phyloP scores from a whole-genome alignment of 2,113 vertebrate species.

The Pomatostomus ruficeps region DNA sequence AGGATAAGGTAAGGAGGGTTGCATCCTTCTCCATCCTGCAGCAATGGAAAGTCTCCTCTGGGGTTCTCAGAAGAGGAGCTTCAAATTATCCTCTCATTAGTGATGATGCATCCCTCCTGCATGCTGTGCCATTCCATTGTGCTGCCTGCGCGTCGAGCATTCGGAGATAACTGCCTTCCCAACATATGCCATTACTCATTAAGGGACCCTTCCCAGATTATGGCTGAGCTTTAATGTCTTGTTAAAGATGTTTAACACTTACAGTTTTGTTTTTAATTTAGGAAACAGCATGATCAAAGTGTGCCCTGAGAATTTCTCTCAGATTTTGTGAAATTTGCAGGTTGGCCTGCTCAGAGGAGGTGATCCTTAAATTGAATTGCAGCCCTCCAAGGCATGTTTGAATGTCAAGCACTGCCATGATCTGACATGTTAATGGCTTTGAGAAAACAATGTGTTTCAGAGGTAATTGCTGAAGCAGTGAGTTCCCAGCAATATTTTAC shows the following conservation, averaged over 20 bases:
- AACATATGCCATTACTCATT: constrained; percentile 99
- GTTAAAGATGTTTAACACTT: constrained; percentile 99
- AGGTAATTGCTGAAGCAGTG: constrained; percentile 78
- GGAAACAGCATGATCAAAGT: constrained; percentile 79
- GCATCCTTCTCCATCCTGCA: constrained; percentile 60
- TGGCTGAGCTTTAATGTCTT: constrained; percentile 93
- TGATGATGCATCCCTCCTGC: constrained; percentile 90
- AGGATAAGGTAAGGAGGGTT: constrained; percentile 36
- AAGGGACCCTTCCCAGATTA: constrained; percentile 88
- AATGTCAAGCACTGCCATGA: constrained; percentile 77
- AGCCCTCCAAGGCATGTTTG: constrained; percentile 78
- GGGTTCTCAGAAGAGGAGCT: constrained; percentile 77
- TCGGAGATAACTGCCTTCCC: constrained; percentile 91
- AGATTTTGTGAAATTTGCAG: constrained; percentile 73
- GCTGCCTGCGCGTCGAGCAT: constrained; percentile 79
- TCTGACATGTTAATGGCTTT: constrained; percentile 79
- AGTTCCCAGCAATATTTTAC: constrained; percentile 76
- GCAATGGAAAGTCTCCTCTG: constrained; percentile 69
- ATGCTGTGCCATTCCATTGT: constrained; percentile 85
- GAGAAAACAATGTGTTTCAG: constrained; percentile 79
- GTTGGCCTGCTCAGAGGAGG: constrained; percentile 67
- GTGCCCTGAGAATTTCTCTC: constrained; percentile 72
- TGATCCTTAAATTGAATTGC: constrained; percentile 80
- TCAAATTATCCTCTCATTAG: constrained; percentile 95
- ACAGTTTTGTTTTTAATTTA: constrained; percentile 88